These are phyloP conservation scores for Liposcelis brunnea DNA, from an alignment of 2,888 invertebrate genomes.

Conservation along the genomic window DNA sequence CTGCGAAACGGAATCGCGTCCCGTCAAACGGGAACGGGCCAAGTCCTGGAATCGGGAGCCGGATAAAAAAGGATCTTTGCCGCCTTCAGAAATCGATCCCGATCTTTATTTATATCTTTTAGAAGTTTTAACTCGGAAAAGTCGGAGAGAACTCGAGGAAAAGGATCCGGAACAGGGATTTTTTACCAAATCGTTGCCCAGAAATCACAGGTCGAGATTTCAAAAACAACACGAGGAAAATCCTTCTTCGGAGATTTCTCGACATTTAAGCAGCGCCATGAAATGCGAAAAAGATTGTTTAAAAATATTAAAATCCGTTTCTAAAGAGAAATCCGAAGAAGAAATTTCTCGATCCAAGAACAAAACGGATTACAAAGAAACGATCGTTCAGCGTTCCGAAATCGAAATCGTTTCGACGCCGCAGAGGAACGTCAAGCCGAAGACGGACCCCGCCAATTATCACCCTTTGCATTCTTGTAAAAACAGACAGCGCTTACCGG, in stretches of 20 bases:
- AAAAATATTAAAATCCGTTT: slow-evolving; percentile 2
- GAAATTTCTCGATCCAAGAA: slow-evolving; percentile 7
- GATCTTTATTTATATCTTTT: too few relatives aligned
- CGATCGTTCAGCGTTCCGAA: not conserved
- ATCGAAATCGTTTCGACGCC: not conserved
- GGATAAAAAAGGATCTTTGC: too few relatives aligned
- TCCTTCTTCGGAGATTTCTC: not conserved
- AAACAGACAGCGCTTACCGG: too few relatives aligned
- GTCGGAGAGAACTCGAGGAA: too few relatives aligned
- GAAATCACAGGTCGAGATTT: not conserved
- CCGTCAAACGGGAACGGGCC: too few relatives aligned
- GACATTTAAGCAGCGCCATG: not conserved
- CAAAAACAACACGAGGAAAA: too few relatives aligned
- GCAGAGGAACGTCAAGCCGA: not conserved
- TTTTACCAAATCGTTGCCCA: slow-evolving; percentile 1
- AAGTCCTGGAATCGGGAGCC: too few relatives aligned
- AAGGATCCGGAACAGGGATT: not conserved
- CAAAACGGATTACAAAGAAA: not conserved
- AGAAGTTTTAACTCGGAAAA: too few relatives aligned
- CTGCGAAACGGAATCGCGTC: too few relatives aligned
- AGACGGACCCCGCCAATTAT: not conserved
- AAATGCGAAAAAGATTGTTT: slow-evolving; percentile 6
- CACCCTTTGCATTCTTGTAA: too few relatives aligned
- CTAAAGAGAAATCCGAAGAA: slow-evolving; percentile 5
- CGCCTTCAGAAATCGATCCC: too few relatives aligned